Conservation (phyloP, 2,113 vertebrate species). For the Notarius lentiginosus region DNA sequence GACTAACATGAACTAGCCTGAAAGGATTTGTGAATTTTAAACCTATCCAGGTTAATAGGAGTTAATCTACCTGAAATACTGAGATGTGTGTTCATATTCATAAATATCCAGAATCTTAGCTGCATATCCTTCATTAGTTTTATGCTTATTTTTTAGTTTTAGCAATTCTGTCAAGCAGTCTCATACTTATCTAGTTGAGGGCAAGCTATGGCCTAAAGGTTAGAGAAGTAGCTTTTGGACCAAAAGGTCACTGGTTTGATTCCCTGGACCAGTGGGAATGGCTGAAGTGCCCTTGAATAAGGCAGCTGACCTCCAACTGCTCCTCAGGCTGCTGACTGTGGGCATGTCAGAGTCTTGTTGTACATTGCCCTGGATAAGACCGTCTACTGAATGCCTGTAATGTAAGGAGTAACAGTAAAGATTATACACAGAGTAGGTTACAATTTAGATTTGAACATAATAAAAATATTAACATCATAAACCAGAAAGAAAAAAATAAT, state of each 20-base stretch:
- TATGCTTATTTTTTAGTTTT: background rate
- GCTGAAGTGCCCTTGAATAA: too few relatives aligned
- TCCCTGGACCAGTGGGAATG: too few relatives aligned
- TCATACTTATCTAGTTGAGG: background rate
- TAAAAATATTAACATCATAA: too few relatives aligned
- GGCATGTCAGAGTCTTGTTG: too few relatives aligned
- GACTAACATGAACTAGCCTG: background rate
- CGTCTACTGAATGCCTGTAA: too few relatives aligned
- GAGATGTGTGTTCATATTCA: background rate
- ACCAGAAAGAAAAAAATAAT: too few relatives aligned
- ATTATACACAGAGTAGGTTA: background rate
- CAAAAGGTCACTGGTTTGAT: too few relatives aligned
- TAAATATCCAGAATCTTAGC: background rate
- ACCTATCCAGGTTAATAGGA: background rate
- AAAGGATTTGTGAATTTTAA: background rate
- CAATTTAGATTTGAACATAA: background rate
- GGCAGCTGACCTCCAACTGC: too few relatives aligned
- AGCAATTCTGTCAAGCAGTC: background rate
- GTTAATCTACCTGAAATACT: background rate
- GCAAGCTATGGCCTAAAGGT: too few relatives aligned
- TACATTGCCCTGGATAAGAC: too few relatives aligned
- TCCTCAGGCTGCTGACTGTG: too few relatives aligned
- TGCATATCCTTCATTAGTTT: background rate
- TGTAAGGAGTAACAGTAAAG: background rate
- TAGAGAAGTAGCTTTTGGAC: too few relatives aligned